Percentiles rank a stretch among this genome's conserved stretches.
phyloP scores from a whole-genome alignment of 2,888 invertebrate species.

The Calameuta pallipes region DNA sequence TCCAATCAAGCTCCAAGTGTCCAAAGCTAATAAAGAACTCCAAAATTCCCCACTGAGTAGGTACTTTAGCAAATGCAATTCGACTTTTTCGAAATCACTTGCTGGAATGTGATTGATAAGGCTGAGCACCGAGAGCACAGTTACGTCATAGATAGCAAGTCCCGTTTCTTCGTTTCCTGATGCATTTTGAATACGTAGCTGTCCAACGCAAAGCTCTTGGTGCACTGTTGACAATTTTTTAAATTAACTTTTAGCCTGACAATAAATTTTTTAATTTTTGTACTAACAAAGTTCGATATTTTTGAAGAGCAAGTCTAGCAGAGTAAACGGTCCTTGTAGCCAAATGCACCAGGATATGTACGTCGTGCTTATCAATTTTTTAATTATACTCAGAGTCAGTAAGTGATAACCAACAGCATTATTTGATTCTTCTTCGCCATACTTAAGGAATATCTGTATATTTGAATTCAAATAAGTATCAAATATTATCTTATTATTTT shows the following conservation, averaged over 20 bases:
- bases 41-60: constrained; percentile 50
- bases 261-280: neutral
- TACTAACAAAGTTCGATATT: constrained; percentile 31
- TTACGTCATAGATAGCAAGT: constrained; percentile 49
- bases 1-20: constrained; percentile 54
- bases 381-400: constrained; percentile 47
- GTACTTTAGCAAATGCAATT: constrained; percentile 51
- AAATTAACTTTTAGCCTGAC: neutral
- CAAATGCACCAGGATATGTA: constrained; percentile 8
- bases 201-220: constrained; percentile 40
- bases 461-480: neutral
- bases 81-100: constrained; percentile 43
- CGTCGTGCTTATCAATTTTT: constrained; percentile 33
- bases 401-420: constrained; percentile 48
- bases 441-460: constrained; percentile 47
- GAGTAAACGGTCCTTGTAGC: constrained; percentile 32
- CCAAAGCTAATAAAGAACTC: constrained; percentile 51
- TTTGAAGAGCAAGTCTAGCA: constrained; percentile 42
- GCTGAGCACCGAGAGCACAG: constrained; percentile 43
- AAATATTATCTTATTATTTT: constrained; percentile 9
- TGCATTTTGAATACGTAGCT: constrained; percentile 35
- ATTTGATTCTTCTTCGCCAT: constrained; percentile 25
- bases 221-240: constrained; percentile 36
- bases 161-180: constrained; percentile 26
- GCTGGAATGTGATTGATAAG: constrained; percentile 41